Evolutionary conservation across 2,797 vertebrate genomes (phyloP), one percentile per base, ranked within the genome.

Genomic region (Fistularia commersonii): DNA sequence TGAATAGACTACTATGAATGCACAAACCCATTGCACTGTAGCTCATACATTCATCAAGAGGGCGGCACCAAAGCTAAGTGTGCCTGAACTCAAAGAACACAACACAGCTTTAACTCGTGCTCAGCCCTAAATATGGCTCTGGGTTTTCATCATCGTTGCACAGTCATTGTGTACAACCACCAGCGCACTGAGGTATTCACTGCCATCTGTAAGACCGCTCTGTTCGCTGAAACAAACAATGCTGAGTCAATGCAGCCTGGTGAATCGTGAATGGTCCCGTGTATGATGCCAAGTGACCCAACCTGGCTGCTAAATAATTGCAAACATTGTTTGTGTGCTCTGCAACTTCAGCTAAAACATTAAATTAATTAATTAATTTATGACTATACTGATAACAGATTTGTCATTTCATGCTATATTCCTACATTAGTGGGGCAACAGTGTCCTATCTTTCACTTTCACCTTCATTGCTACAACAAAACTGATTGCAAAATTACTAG

Each of bases 1-100:
- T 84, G 76, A 86, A 85, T 76, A 64, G 66, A 50, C 57, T 50
- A 69, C 66, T 79, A 61, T 76, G 57, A 72, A 72, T 6, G 40
- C 45, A 35, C 42, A 60, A 15, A 48, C 15, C 48, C 48, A 41
- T 45, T 51, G 47, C n/a, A 63, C 34, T 32, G 8, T 37, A 34
- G 36, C 14, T 36, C 59, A 65, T 39, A 49, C 51, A 62, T 64
- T 57, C 59, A 69, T 41, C 8, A 33, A 23, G 56, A 53, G 64
- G 79, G 68, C 56, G 72, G 65, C 38, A 54, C 63, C 54, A 51
- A 1, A 44, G 44, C 37, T 41, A 12, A 37, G 35, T 57, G 38
- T 44, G 33, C 61, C 46, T 37, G 33, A 57, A 57, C 36, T 59
- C 37, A 41, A 3, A 57, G 41, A 64, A 63, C 12, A 59, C 32